Percentiles rank a stretch among this genome's conserved stretches.
Conservation (phyloP, 2,888 invertebrate species). For the Catocala fraxini region DNA sequence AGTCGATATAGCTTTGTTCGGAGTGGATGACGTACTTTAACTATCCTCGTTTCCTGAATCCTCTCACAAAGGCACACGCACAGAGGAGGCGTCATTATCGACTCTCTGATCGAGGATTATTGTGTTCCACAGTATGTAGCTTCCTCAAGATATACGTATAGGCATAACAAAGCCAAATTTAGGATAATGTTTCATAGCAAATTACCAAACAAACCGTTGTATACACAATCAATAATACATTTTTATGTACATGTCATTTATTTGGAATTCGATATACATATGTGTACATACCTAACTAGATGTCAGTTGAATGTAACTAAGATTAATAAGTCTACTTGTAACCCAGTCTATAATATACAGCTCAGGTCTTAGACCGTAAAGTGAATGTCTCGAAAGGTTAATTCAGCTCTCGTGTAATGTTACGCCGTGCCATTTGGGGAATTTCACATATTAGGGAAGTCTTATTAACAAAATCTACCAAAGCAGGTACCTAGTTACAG, state of each 20-base stretch:
- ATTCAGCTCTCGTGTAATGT: constrained; percentile 31
- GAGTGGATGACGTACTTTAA: constrained; percentile 47
- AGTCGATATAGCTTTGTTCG: constrained; percentile 27
- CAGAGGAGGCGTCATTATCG: constrained; percentile 67
- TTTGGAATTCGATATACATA: too few relatives aligned
- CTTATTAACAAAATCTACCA: constrained; percentile 49
- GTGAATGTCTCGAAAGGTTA: constrained; percentile 31
- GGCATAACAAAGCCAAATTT: not conserved
- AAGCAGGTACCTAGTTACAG: constrained; percentile 40
- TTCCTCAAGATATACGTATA: constrained; percentile 24
- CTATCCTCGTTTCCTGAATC: constrained; percentile 46
- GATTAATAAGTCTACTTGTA: not conserved
- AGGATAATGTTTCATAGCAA: not conserved
- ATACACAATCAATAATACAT: not conserved
- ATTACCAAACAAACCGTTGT: not conserved
- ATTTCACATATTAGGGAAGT: constrained; percentile 41
- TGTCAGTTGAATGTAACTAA: too few relatives aligned
- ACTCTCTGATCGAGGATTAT: constrained; percentile 65
- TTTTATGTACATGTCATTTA: too few relatives aligned
- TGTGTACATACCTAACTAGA: too few relatives aligned
- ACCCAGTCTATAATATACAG: constrained; percentile 9
- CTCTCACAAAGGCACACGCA: constrained; percentile 67
- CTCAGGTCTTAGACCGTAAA: constrained; percentile 22
- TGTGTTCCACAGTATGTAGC: constrained; percentile 60
- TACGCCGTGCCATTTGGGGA: constrained; percentile 34